A percentile compares a stretch with the other conserved stretches of the same genome.
Evolutionary conservation across 1,140 invertebrate genomes (phyloP).

Genomic region (Maconellicoccus hirsutus): DNA sequence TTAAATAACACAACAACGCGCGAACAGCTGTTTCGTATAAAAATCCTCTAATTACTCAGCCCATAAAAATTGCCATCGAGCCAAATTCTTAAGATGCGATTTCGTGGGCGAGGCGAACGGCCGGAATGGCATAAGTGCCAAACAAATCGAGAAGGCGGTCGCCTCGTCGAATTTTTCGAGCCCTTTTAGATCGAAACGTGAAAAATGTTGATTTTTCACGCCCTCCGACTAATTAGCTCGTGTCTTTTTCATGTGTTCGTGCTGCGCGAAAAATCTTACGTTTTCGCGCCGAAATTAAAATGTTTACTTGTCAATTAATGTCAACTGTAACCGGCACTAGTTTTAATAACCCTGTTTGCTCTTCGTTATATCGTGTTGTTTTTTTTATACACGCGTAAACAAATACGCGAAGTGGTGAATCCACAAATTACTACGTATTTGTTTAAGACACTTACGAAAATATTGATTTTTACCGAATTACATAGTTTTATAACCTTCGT

Average conservation of each 20-base stretch:
- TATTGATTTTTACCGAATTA: no score
- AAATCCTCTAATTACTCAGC: neutral
- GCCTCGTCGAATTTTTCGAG: neutral
- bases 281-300: neutral
- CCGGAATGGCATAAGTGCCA: neutral
- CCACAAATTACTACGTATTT: no score
- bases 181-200: neutral
- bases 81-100: constrained; percentile 8
- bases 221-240: neutral
- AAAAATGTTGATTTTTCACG: neutral
- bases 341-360: no score
- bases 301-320: constrained; percentile 5
- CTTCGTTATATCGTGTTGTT: no score
- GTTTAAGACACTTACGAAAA: no score
- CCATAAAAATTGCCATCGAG: constrained; percentile 7
- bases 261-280: neutral
- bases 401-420: no score
- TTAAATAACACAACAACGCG: no score
- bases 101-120: constrained; percentile 5
- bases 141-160: neutral
- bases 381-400: no score
- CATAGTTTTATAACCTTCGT: no score
- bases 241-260: no score
- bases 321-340: neutral
- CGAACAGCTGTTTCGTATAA: neutral